Evolutionary conservation across 2,113 vertebrate species (phyloP).

Genomic region (Actenoides lindsayi): DNA sequence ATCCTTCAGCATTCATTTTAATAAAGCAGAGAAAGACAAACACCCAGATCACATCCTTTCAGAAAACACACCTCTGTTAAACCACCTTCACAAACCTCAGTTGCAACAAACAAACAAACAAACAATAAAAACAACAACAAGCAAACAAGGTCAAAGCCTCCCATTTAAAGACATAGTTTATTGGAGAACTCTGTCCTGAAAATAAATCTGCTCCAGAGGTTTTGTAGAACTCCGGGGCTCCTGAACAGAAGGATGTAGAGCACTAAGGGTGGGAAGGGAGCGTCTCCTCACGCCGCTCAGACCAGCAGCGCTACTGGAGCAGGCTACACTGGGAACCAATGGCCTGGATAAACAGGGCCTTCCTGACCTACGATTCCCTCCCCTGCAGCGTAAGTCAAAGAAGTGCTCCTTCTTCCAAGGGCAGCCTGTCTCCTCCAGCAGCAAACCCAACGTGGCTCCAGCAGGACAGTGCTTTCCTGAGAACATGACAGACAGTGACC

Average conservation of each 20-base stretch:
- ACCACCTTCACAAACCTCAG: neutral
- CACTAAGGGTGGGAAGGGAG: neutral
- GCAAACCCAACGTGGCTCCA: neutral
- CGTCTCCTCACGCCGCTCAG: neutral
- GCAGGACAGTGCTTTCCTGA: neutral
- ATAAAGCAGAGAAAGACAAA: neutral
- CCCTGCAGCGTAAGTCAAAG: neutral
- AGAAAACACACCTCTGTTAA: neutral
- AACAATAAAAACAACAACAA: neutral
- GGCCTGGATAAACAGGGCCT: neutral
- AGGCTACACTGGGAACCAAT: neutral
- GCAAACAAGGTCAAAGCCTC: neutral
- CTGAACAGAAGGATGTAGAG: neutral
- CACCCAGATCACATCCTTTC: neutral
- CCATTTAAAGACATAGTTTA: neutral
- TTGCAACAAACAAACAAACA: neutral
- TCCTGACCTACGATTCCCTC: neutral
- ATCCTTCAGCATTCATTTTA: neutral
- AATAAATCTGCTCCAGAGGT: neutral
- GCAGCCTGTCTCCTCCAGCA: neutral
- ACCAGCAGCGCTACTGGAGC: neutral
- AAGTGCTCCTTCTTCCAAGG: neutral
- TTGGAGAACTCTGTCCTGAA: neutral
- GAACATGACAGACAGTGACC: neutral
- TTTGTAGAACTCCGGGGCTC: fast-evolving